phyloP scores from a whole-genome alignment of 1,140 invertebrate genomes.

The Neodiprion virginianus region DNA sequence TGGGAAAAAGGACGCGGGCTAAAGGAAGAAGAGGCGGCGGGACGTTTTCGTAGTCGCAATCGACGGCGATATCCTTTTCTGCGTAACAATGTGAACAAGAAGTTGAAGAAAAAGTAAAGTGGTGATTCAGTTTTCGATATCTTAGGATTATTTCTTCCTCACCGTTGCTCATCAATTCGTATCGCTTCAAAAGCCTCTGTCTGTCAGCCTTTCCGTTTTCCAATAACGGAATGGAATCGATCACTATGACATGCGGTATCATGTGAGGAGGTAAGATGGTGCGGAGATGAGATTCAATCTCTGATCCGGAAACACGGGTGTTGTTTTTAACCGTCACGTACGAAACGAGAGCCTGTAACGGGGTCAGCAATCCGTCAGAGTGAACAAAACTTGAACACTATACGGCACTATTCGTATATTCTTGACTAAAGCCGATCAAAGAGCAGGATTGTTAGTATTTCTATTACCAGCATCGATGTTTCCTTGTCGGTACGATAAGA shows the following conservation, averaged over 20 bases:
- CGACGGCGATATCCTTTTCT: slow-evolving; percentile 59
- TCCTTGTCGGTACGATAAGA: too few species aligned
- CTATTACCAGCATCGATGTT: too few species aligned
- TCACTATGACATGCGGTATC: slow-evolving; percentile 75
- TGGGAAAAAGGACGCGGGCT: slow-evolving; percentile 75
- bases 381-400: too few species aligned
- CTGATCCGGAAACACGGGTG: slow-evolving; percentile 62
- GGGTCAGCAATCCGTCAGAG: too few species aligned
- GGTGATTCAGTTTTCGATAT: slow-evolving; percentile 19
- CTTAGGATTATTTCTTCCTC: slow-evolving; percentile 62
- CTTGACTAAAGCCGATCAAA: too few species aligned
- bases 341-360: slow-evolving; percentile 73
- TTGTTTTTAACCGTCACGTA: slow-evolving; percentile 71
- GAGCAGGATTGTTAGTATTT: too few species aligned
- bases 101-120: not conserved
- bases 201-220: slow-evolving; percentile 88
- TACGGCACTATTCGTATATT: too few species aligned
- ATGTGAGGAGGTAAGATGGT: slow-evolving; percentile 75
- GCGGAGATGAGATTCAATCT: slow-evolving; percentile 71
- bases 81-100: slow-evolving; percentile 30
- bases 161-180: slow-evolving; percentile 67
- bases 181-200: slow-evolving; percentile 74
- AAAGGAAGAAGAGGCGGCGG: slow-evolving; percentile 64
- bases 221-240: slow-evolving; percentile 77
- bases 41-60: slow-evolving; percentile 71